Base-by-base conservation (phyloP, 2,113 vertebrate species). In the Blennius ocellaris region DNA sequence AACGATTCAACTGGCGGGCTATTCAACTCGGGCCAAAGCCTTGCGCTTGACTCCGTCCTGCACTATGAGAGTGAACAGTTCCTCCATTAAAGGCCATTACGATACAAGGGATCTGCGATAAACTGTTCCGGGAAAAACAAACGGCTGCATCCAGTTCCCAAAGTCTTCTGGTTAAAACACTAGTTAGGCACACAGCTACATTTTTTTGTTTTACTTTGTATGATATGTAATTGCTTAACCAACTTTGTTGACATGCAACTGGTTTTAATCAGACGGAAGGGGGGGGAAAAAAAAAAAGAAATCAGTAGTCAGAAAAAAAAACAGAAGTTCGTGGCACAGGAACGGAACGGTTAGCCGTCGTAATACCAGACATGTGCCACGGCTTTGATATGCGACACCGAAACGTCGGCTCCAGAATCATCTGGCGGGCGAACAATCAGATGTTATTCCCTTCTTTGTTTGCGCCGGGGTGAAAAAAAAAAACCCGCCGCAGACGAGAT, bases 371-470 rank as follows among this genome's bases (percentile, higher is more conserved):
- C 60, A 21, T 77, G 76, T 73, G 73, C 72, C 63, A 68, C 37
- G 62, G 44, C 92, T 93, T 92, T 93, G 94, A 94, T 94, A 94
- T 86, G 60, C 81, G 83, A 92, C 91, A 84, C 54, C 91, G 68
- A 80, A 81, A 86, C 3, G 11, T 84, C 89, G 30, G 51, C 51
- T 81, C 62, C 69, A 83, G 84, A 92, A 85, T 89, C 78, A 85
- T 76, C 78, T 95, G 87, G 91, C 90, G 93, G 64, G 79, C 88
- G 65, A 94, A 93, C 87, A 93, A 87, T 89, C 90, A 81, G 77
- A 81, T 76, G 56, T 52, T 86, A 88, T 81, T 73, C 48, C 78
- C 83, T 62, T 72, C 41, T 71, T 64, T 8, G 21, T 30, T 30
- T 30, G 21, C 74, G 66, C 64, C 47, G 63, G 73, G 82, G 78